Base-by-base conservation (phyloP, 1,140 invertebrate species). In the Nephotettix cincticeps region DNA sequence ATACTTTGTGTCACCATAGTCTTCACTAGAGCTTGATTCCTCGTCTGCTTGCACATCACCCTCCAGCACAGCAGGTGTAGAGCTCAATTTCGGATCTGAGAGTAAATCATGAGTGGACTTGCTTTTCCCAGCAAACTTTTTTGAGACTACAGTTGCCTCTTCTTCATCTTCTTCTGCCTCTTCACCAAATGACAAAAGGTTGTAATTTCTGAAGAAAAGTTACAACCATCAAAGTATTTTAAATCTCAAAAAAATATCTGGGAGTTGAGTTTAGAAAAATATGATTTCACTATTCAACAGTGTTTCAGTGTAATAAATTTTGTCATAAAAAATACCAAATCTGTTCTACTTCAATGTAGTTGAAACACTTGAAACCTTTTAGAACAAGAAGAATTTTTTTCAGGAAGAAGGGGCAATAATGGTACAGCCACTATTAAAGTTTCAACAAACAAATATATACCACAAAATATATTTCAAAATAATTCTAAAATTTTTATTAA, bases 81-180 rank as follows among this genome's bases (percentile, higher is more conserved):
- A 87, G 81, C 91, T 96, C 14, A 99, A 83, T 79, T 92, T 94
- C 3, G 96, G 95, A 85, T 99, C 97, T 80, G 93, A 86, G 56
- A 93, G 85, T 25, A 95, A 84, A 84, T 99, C 97, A 82, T 99
- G 97, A 43, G 94, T 93, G 13, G 95, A 97, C 83, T 98, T 99
- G 45, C 93, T 89, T 21, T 72, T 71, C 0, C 87, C 87, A 54
- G 84, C 81, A 75, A 86, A 88, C 74, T 87, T 83, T 78, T 90
- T 89, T 71, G 86, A 90, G 70, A 89, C 88, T 77, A 87, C 86
- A 32, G 81, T 82, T 1, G 89, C 87, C 82, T 95, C 92, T 71
- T 91, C 93, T 82, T 99, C 97, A 79, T 99, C 97, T 81, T 97
- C 96, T 80, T 99, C 97, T 9, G 96, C 97, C 82, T 99, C 97